phyloP scores from a whole-genome alignment of 2,888 invertebrate genomes.

The Meganola albula region DNA sequence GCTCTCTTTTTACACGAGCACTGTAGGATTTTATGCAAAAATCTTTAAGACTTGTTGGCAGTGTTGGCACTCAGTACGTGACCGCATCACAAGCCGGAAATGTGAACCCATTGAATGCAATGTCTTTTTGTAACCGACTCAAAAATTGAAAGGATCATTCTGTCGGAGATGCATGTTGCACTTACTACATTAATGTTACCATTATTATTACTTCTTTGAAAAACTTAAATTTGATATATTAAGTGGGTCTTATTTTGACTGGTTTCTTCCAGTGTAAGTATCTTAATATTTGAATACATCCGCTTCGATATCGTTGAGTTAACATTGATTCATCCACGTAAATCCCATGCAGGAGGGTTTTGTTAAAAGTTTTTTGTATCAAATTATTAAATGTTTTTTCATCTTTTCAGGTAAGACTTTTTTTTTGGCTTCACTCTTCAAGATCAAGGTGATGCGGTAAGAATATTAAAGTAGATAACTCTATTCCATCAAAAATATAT shows the following conservation, averaged over 20 bases:
- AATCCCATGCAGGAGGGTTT: constrained; percentile 10
- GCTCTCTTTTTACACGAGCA: constrained; percentile 47
- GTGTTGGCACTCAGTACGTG: constrained; percentile 38
- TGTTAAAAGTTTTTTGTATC: constrained; percentile 16
- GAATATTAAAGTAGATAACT: constrained; percentile 24
- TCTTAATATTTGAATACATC: constrained; percentile 26
- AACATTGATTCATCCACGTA: constrained; percentile 19
- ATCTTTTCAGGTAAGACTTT: constrained; percentile 45
- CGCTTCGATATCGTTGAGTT: constrained; percentile 28
- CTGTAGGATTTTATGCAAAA: constrained; percentile 39
- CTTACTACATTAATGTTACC: constrained; percentile 14
- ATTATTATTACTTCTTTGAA: constrained; percentile 26
- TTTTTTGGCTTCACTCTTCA: constrained; percentile 15
- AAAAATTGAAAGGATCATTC: constrained; percentile 36
- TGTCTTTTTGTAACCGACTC: constrained; percentile 45
- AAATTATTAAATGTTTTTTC: constrained; percentile 27
- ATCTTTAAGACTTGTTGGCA: constrained; percentile 43
- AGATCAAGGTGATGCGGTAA: constrained; percentile 26
- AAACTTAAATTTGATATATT: too few relatives aligned
- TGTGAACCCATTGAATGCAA: constrained; percentile 58
- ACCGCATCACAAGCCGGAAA: constrained; percentile 53
- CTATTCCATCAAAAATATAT: too few relatives aligned
- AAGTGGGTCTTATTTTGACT: too few relatives aligned
- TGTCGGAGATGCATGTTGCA: not conserved
- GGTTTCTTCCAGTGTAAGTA: not conserved